Conservation (phyloP, 2,113 vertebrate species). For the Suncus etruscus region DNA sequence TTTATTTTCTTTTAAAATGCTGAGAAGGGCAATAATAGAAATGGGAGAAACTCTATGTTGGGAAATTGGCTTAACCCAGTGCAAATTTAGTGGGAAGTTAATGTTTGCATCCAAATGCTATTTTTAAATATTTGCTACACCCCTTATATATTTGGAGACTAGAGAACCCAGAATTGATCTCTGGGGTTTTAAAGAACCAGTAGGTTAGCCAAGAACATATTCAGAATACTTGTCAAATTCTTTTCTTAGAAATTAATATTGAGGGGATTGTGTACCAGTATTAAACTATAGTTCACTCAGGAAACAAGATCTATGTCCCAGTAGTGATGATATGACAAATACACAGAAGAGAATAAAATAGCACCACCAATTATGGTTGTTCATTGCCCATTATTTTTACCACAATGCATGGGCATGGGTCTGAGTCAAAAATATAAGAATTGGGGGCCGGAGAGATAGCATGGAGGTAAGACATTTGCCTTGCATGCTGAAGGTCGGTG, state of each 20-base stretch:
- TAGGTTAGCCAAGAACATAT: constrained; percentile 67
- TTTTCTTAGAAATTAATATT: constrained; percentile 56
- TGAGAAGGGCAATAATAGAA: constrained; percentile 58
- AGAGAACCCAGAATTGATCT: constrained; percentile 55
- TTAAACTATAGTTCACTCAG: not conserved
- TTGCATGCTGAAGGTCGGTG: too few relatives aligned
- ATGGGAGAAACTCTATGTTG: constrained; percentile 49
- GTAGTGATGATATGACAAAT: not conserved
- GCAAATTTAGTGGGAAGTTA: constrained; percentile 73
- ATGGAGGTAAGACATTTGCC: too few relatives aligned
- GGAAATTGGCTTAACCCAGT: constrained; percentile 74
- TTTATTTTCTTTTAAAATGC: constrained; percentile 79
- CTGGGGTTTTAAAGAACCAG: not conserved
- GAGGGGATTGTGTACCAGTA: not conserved
- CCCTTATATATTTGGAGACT: constrained; percentile 46
- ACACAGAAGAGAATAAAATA: not conserved
- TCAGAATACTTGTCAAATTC: constrained; percentile 39
- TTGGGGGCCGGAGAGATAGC: too few relatives aligned
- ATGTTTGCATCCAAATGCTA: constrained; percentile 62
- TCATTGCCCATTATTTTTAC: not conserved
- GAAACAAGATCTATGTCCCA: not conserved
- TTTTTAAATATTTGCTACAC: constrained; percentile 56
- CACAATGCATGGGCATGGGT: not conserved
- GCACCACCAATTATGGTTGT: not conserved
- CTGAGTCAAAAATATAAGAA: not conserved